A percentile compares a stretch with the other conserved stretches of the same genome.
Evolutionary conservation across 2,113 vertebrate genomes (phyloP).

Genomic region (Chascanopsetta lugubris): DNA sequence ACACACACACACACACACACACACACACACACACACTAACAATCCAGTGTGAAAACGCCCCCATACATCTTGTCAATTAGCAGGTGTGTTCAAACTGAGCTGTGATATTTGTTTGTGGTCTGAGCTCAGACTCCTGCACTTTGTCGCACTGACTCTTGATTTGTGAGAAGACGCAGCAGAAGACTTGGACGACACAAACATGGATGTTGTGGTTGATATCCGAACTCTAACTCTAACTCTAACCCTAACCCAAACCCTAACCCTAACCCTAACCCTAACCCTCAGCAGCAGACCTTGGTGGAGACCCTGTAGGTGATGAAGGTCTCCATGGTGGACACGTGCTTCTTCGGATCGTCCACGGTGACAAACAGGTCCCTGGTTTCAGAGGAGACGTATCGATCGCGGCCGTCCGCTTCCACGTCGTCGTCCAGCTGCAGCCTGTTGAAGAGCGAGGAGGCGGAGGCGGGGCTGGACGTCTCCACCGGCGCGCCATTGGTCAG

Average conservation of each 20-base stretch:
- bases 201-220: too few species aligned
- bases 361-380: slow-evolving; percentile 96
- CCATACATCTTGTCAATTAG: slow-evolving; percentile 39
- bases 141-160: neutral
- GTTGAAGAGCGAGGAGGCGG: slow-evolving; percentile 91
- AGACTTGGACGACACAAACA: too few species aligned
- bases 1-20: neutral
- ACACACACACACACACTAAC: neutral
- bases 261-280: too few species aligned
- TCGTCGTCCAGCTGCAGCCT: slow-evolving; percentile 94
- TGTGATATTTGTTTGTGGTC: slow-evolving; percentile 45
- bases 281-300: slow-evolving; percentile 91
- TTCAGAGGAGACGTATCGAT: slow-evolving; percentile 86
- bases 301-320: slow-evolving; percentile 97
- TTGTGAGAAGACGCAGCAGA: too few species aligned
- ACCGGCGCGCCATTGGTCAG: slow-evolving; percentile 92
- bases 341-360: slow-evolving; percentile 97
- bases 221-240: too few species aligned
- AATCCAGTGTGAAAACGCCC: slow-evolving; percentile 8
- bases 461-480: slow-evolving; percentile 91
- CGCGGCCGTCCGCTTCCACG: slow-evolving; percentile 85
- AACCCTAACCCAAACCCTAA: too few species aligned
- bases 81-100: slow-evolving; percentile 36
- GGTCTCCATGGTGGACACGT: slow-evolving; percentile 97
- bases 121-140: neutral